Percentiles rank a stretch among this genome's conserved stretches.
These are phyloP conservation scores for Calliphora vicina DNA, from an alignment of 1,140 invertebrate species.

Conservation along the genomic window DNA sequence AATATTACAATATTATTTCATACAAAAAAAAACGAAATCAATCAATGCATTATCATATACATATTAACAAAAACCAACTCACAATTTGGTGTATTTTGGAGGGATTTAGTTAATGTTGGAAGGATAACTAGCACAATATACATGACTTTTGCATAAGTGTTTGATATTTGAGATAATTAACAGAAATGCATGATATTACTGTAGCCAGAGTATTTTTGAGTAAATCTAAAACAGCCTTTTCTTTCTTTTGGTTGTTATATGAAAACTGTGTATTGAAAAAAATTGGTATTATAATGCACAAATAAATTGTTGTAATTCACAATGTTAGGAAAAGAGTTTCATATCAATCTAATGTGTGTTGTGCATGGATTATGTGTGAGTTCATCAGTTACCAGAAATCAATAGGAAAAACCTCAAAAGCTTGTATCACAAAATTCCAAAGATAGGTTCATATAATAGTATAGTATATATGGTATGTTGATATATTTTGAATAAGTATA, in stretches of 20 bases:
- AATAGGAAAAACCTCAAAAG: slow-evolving; percentile 16
- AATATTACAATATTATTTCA: not conserved
- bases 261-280: not conserved
- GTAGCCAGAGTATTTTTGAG: not conserved
- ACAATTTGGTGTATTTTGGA: not conserved
- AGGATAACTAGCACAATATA: slow-evolving; percentile 5
- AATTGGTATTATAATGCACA: slow-evolving; percentile 4
- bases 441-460: not conserved
- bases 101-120: not conserved
- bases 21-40: slow-evolving; percentile 7
- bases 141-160: not conserved
- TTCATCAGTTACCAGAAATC: not conserved
- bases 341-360: not conserved
- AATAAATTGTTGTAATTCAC: not conserved
- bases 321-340: not conserved
- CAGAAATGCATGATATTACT: not conserved
- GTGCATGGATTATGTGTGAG: not conserved
- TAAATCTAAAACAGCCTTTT: slow-evolving; percentile 6
- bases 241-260: not conserved
- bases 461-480: not conserved
- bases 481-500: not conserved
- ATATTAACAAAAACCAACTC: not conserved
- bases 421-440: not conserved
- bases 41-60: not conserved
- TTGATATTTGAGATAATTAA: not conserved